Percentiles rank a stretch among this genome's conserved stretches.
phyloP scores from a whole-genome alignment of 2,888 invertebrate genomes.

The Neuroscelio doddi region DNA sequence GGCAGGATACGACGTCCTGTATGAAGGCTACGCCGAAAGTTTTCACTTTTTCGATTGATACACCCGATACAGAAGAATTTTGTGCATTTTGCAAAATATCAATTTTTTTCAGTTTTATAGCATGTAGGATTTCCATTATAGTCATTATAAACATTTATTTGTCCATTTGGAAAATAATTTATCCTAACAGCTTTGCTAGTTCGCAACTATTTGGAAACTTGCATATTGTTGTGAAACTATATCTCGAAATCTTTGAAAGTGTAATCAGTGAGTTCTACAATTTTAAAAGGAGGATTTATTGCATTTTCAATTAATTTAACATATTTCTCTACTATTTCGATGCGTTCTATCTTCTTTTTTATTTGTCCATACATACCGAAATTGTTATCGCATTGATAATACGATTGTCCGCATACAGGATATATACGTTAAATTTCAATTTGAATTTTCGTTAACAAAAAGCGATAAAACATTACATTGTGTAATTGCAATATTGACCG shows the following conservation, averaged over 20 bases:
- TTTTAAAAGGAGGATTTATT: conserved; percentile 19
- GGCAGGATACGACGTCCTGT: too few relatives aligned
- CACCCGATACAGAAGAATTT: not conserved
- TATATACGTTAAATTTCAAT: conserved; percentile 27
- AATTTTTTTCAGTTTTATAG: not conserved
- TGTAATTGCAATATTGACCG: conserved; percentile 38
- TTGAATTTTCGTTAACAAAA: conserved; percentile 22
- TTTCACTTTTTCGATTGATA: not conserved
- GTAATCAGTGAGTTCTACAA: conserved; percentile 16
- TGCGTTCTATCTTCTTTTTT: conserved; percentile 27
- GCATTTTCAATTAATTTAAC: conserved; percentile 21
- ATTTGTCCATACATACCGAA: conserved; percentile 36
- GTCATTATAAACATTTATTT: conserved; percentile 12
- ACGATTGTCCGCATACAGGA: conserved; percentile 42
- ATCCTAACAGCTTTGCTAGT: conserved; percentile 27
- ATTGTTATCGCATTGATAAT: conserved; percentile 35
- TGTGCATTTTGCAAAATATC: conserved; percentile 4
- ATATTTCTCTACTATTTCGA: conserved; percentile 25
- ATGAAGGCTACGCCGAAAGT: too few relatives aligned
- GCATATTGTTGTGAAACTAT: conserved; percentile 2
- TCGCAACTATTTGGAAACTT: conserved; percentile 13
- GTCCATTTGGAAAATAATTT: conserved; percentile 15
- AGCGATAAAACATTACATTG: conserved; percentile 23
- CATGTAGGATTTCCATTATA: conserved; percentile 4
- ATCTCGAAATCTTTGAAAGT: conserved; percentile 24